Conservation (phyloP, 2,797 vertebrate genomes). For the Florisuga fusca region DNA sequence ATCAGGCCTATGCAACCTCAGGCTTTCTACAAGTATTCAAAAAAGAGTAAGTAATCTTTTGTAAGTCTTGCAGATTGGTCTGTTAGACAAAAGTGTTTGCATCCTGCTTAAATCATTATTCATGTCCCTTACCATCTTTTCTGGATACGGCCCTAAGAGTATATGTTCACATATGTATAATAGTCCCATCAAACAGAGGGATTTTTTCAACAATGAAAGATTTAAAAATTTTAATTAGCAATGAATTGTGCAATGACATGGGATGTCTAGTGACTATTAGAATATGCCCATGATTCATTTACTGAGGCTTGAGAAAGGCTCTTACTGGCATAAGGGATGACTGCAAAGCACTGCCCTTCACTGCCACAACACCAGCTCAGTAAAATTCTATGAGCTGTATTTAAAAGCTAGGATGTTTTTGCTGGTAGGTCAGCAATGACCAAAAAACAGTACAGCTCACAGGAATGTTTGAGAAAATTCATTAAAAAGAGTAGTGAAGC, state of each 20-base stretch:
- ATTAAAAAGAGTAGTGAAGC: not conserved
- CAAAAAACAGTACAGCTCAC: conserved; percentile 54
- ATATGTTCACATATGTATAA: not conserved
- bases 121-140: not conserved
- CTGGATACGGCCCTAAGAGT: not conserved
- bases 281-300: conserved; percentile 61
- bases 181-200: not conserved
- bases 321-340: conserved; percentile 20
- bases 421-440: conserved; percentile 51
- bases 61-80: not conserved
- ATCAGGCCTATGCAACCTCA: not conserved
- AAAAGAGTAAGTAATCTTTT: not conserved
- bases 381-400: conserved; percentile 31
- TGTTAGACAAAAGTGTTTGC: not conserved
- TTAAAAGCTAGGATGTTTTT: conserved; percentile 51
- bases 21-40: not conserved
- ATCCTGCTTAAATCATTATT: not conserved
- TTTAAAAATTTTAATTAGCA: not conserved
- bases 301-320: conserved; percentile 38
- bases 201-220: not conserved
- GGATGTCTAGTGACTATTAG: conserved; percentile 56
- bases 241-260: conserved; percentile 26
- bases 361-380: not conserved
- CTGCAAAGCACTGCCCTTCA: not conserved
- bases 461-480: conserved; percentile 59